Evolutionary conservation across 2,113 vertebrate genomes (phyloP), one percentile per base, ranked within the genome.

Genomic region (Tyrannus savana): DNA sequence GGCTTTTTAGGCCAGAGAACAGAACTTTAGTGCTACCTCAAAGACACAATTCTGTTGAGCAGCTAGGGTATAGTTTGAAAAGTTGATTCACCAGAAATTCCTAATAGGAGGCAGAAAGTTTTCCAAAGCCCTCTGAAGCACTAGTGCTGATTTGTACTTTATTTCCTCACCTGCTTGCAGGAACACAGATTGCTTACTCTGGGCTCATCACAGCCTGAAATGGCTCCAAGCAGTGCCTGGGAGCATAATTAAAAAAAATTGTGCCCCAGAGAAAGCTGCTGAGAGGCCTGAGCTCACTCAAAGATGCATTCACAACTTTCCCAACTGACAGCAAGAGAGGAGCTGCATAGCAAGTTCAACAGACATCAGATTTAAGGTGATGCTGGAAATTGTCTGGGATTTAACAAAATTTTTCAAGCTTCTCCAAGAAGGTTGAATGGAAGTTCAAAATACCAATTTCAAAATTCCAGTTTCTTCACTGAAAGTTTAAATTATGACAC

Each of bases 171-270:
- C 68, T 75, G 52, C 60, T 88, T 90, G 52, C 80, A 92, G 52
- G 68, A 90, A 33, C 90, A 94, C 90, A 93, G 68, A 74, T 81
- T 90, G 83, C 85, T 87, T 81, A 69, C 73, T 73, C 85, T 68
- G 24, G 84, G 90, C 92, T 75, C 80, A 55, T 78, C 83, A 86
- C 50, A 67, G 71, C 39, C 79, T 50, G 56, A 85, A 93, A 90
- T 87, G 79, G 72, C 88, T 94, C 89, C 83, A 82, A 90, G 88
- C 93, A 84, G 69, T 56, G 88, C 88, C 93, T 87, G 73, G 64
- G 60, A 97, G 80, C 66, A 81, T 86, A 89, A 96, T 92, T 90
- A 13, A 81, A 94, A 93, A 93, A 68, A 91, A 30, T 3, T 50
- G 66, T 71, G 86, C 69, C 73, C 86, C 69, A 89, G 93, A 95